These are phyloP conservation scores for Yponomeuta cagnagella DNA, from an alignment of 2,888 invertebrate genomes.

Conservation along the genomic window DNA sequence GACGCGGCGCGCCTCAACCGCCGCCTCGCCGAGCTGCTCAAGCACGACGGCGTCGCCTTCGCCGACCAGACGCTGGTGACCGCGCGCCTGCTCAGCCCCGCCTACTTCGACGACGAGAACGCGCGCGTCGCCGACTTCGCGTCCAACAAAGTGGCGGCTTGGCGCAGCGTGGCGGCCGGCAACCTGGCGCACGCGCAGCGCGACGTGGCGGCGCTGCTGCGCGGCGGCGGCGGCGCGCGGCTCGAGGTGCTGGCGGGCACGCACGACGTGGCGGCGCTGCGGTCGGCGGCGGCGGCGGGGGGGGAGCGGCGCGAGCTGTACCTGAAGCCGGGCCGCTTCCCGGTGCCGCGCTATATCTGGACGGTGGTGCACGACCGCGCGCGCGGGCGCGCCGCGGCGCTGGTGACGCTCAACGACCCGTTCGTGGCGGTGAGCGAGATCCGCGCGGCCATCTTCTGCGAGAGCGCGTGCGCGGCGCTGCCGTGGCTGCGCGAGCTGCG, in stretches of 20 bases:
- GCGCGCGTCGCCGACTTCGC: conserved; percentile 50
- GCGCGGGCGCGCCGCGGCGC: conserved; percentile 34
- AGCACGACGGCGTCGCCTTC: conserved; percentile 43
- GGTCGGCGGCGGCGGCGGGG: conserved; percentile 23
- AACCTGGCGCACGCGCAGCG: conserved; percentile 50
- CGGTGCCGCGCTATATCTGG: conserved; percentile 60
- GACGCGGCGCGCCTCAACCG: conserved; percentile 47
- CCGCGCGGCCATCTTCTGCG: conserved; percentile 54
- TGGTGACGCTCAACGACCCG: conserved; percentile 61
- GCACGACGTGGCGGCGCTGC: conserved; percentile 32
- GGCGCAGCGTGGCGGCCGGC: conserved; percentile 54
- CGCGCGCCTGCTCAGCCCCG: conserved; percentile 38
- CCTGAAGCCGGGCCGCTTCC: conserved; percentile 43
- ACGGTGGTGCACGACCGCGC: conserved; percentile 41
- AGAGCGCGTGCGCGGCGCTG: conserved; percentile 48
- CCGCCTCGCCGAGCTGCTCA: conserved; percentile 48
- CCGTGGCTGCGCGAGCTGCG: conserved; percentile 47
- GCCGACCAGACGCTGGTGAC: conserved; percentile 49
- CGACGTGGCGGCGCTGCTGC: conserved; percentile 42
- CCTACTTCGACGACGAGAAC: conserved; percentile 56
- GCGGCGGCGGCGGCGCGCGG: conserved; percentile 25
- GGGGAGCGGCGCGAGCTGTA: conserved; percentile 22
- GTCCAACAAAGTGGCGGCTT: conserved; percentile 52
- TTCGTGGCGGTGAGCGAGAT: conserved; percentile 63
- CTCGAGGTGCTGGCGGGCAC: conserved; percentile 37